Evolutionary conservation across 2,888 invertebrate genomes (phyloP), one percentile per base, ranked within the genome.

Genomic region (Orgyia antiqua): DNA sequence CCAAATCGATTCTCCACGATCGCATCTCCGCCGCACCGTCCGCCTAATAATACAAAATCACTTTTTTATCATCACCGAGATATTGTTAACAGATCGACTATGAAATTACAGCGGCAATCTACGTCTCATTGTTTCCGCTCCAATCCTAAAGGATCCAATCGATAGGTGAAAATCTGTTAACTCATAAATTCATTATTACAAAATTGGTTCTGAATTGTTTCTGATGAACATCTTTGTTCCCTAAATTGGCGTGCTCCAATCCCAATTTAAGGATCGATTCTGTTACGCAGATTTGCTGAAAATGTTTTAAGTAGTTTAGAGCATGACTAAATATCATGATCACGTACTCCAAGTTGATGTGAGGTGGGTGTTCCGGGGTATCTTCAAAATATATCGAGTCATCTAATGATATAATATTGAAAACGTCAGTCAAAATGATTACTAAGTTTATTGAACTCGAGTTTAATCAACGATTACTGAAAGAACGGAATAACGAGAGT

Each of bases 181-280:
- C 63, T 68, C 67, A 69, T 60, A 76, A 75, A 71, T 64, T 71
- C 56, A 71, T 75, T 75, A 74, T 63, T 42, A 34, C 56, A 47
- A 53, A 71, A 82, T 83, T 58, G 45, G 82, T 78, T 79, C 73
- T 72, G 73, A 80, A 68, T 84, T 79, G 80, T 83, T 79, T 76
- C 68, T 64, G 57, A 55, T 56, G 68, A 70, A 86, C 82, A 83
- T 83, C 84, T 84, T 83, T 83, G 80, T 86, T 67, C 65, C 45
- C 51, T 20, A 51, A 70, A 82, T 77, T 70, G 68, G 61, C 71
- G 64, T 74, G 57, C 42, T 51, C 40, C 56, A 68, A 67, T 68
- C 58, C 58, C 58, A 62, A 45, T 43, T 39, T 41, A 40, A 29
- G 65, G 69, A 70, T 15, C 4, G 34, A 32, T 45, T 49, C 27